Conservation (phyloP, 1,140 invertebrate species). For the Oryzaephilus surinamensis region DNA sequence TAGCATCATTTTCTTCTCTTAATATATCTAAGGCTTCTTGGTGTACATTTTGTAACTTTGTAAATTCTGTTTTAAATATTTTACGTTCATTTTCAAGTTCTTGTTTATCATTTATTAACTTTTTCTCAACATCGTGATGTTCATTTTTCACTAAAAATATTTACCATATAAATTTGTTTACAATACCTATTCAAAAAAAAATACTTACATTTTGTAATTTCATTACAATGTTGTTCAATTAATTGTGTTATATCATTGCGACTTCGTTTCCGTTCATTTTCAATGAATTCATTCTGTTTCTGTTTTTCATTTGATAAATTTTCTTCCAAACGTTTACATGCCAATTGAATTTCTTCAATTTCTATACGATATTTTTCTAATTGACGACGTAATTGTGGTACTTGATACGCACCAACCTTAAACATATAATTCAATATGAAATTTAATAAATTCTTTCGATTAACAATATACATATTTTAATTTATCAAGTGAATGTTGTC, state of each 20-base stretch:
- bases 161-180: not conserved
- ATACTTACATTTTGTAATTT: slow-evolving; percentile 31
- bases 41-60: slow-evolving; percentile 29
- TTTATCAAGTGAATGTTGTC: too few species aligned
- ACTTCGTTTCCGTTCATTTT: slow-evolving; percentile 27
- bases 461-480: too few species aligned
- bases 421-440: too few species aligned
- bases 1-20: slow-evolving; percentile 33
- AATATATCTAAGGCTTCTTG: slow-evolving; percentile 30
- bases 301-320: slow-evolving; percentile 38
- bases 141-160: slow-evolving; percentile 30
- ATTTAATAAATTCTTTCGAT: too few species aligned
- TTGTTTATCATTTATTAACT: too few species aligned
- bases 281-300: slow-evolving; percentile 27
- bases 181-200: not conserved
- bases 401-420: slow-evolving; percentile 52
- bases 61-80: slow-evolving; percentile 24
- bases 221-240: slow-evolving; percentile 28
- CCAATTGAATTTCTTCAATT: slow-evolving; percentile 42
- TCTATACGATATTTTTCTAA: slow-evolving; percentile 40
- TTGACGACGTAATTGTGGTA: slow-evolving; percentile 42
- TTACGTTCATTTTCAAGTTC: slow-evolving; percentile 28
- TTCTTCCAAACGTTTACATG: slow-evolving; percentile 42
- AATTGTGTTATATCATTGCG: slow-evolving; percentile 23
- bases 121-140: slow-evolving; percentile 22